Evolutionary conservation across 1,140 invertebrate species (phyloP), one percentile per base, ranked within the genome.

Genomic region (Ditylenchus dipsaci): DNA sequence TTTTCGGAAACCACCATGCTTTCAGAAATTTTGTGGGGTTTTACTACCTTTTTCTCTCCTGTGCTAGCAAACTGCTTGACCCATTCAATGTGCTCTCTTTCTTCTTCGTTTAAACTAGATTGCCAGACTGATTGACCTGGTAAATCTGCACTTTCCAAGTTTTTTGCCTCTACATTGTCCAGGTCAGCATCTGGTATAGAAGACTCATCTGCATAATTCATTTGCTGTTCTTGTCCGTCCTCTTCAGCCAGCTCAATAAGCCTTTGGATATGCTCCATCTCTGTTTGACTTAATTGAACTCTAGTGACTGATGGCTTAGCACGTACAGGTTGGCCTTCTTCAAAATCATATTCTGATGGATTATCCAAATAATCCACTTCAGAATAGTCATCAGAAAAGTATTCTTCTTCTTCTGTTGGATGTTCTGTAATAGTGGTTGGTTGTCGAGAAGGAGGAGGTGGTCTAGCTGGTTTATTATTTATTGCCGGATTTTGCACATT

Each of bases 101-200:
- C 64, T 64, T 66, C 64, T 63, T 66, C 64, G 13, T 19, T 66
- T 3, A 66, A 26, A 26, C 3, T 19, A 53, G 49, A 53, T 53
- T 53, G n/a, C 49, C 49, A 53, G n/a, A 53, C 15, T 26, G 23
- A 17, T 15, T 53, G 49, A 8, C 15, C 3, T 3, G 8, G 3
- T 53, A 26, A 7, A 53, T 53, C 23, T 53, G 23, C 23, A 19
- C 3, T 17, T 53, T 53, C 15, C 49, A 53, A 53, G 15, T 53
- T 15, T 7, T 53, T 15, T 53, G 15, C 8, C 15, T 53, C 15
- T 53, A 15, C 3, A 5, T 53, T 15, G 8, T 53, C 49, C 8
- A 21, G 15, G 8, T 3, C 3, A 53, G 49, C 15, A 15, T 53
- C n/a, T 21, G 49, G 1, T 53, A 11, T 3, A 38, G 3, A 5